Evolutionary conservation across 2,888 invertebrate species (phyloP), one percentile per base, ranked within the genome.

Genomic region (Scaptomyza reducta): DNA sequence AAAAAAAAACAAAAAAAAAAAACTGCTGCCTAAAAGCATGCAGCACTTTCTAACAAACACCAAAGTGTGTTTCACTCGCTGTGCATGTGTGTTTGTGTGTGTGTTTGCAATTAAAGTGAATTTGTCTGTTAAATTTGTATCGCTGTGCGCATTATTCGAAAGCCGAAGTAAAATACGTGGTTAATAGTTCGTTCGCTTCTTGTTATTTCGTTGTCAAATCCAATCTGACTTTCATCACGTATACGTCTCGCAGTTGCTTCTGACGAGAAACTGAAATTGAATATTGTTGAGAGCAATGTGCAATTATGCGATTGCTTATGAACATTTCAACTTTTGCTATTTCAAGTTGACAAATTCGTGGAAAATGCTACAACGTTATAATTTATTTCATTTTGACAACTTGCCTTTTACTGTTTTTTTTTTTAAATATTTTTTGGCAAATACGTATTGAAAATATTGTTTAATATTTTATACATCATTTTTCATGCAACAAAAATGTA

Each of bases 91-190:
- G 14, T 33, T 27, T 31, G 13, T 53, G 46, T 53, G 27, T 35
- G 45, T n/a, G 35, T 31, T 44, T 55, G 68, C 70, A 72, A 78
- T 87, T 74, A 78, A 87, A 78, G 67, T 59, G 72, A 77, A 79
- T 83, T 40, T 83, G 84, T 73, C 73, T 79, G 71, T 77, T 64
- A 72, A 75, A 77, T 67, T 86, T 73, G 56, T 65, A 62, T 18
- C 55, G 67, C 58, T 45, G 41, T 14, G 49, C 9, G 22, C 35
- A 63, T 10, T 22, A 29, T 33, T 14, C 27, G 42, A 16, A 14
- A 38, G 38, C 7, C 7, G 38, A 38, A 14, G 7, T 14, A 11
- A 13, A 10, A 14, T 6, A 9, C 14, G 16, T 18, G 9, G 27
- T 16, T 10, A 14, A 25, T 47, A 40, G 44, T 40, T 41, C 27